Evolutionary conservation across 2,797 vertebrate genomes (phyloP), one percentile per base, ranked within the genome.

Genomic region (Calcarius lapponicus): DNA sequence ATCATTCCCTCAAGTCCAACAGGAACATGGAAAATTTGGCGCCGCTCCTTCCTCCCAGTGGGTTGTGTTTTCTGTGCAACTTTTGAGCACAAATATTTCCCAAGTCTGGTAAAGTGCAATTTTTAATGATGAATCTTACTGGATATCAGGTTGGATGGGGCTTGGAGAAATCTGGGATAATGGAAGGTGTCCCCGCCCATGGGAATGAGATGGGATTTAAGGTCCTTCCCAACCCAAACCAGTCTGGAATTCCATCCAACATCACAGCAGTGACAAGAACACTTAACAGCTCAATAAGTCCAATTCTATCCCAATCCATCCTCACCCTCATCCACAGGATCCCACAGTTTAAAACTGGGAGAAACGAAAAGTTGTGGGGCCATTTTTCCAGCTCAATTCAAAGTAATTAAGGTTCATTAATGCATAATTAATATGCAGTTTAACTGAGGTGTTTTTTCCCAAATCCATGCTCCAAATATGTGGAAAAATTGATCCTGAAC

Each of bases 391-490:
- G 34, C 31, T 66, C 4, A 45, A 13, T 20, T 50, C 22, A 19
- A 17, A 43, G 4, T 15, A 9, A 47, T 78, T 40, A 61, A 50
- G 6, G 5, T 11, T 36, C 13, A 1, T 5, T 42, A 36, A 75
- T 20, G 7, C 6, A n/a, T 13, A 29, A 42, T 31, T 72, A 67
- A 67, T 31, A 58, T 13, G 17, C 18, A 62, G 10, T 16, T 50
- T 13, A 62, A 40, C 2, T 45, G 8, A 73, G 6, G 1, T 17
- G 7, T 1, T 1, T 65, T 58, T 53, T 40, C 1, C 47, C 31
- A 58, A 78, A 66, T 15, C 11, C 17, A 5, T 57, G 20, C 54
- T 51, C 32, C 20, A 82, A 36, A 50, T 40, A 7, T 1, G 18
- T 12, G 4, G 29, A 42, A 81, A 47, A 66, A 4, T 18, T 17